A percentile compares a stretch with the other conserved stretches of the same genome.
Evolutionary conservation across 2,113 vertebrate species (phyloP).

Genomic region (Limanda limanda): DNA sequence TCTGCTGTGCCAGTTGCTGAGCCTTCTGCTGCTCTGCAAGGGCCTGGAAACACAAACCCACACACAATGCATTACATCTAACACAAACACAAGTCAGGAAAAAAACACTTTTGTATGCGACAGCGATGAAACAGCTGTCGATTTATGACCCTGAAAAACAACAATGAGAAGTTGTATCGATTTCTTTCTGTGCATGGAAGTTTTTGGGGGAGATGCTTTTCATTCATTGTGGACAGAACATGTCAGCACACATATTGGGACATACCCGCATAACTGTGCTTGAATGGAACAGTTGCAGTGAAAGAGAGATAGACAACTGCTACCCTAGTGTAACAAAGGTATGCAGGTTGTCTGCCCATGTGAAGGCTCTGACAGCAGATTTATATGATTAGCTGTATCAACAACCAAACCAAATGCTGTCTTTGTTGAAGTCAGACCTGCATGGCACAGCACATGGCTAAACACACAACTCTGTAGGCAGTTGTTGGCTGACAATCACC

Average conservation of each 20-base stretch:
- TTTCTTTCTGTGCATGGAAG: neutral
- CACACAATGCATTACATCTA: constrained; percentile 2
- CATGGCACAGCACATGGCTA: neutral
- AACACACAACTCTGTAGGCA: neutral
- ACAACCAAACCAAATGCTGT: too few relatives aligned
- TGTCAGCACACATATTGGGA: neutral
- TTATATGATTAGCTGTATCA: neutral
- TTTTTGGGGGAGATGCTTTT: neutral
- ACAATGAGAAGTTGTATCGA: neutral
- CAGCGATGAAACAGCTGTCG: neutral
- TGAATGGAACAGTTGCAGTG: neutral
- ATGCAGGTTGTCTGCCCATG: neutral
- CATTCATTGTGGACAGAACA: neutral
- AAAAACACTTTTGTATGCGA: neutral
- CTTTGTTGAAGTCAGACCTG: neutral
- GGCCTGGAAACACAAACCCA: constrained; percentile 77
- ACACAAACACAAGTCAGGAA: neutral
- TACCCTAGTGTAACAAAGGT: neutral
- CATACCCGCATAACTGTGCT: neutral
- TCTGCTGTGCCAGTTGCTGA: constrained; percentile 87
- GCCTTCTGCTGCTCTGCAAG: constrained; percentile 91
- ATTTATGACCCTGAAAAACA: neutral
- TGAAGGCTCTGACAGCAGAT: neutral
- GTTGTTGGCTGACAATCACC: constrained; percentile 33
- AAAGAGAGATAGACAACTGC: neutral